Conservation (phyloP, 2,888 invertebrate species). For the Lacanobia oleracea region DNA sequence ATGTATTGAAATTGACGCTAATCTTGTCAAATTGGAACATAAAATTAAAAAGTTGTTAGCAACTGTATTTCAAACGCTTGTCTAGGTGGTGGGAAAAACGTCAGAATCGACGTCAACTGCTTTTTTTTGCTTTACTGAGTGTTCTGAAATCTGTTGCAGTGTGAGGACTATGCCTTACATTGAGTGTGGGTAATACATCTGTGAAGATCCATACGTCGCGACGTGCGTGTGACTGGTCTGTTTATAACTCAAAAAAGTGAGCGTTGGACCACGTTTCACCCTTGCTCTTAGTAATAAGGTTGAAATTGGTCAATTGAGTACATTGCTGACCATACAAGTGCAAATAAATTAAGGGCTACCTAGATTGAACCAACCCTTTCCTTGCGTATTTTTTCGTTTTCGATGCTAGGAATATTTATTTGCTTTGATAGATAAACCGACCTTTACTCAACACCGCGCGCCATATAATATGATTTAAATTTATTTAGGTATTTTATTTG, state of each 20-base stretch:
- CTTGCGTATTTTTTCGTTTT: not conserved
- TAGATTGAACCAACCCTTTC: not conserved
- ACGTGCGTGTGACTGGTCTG: not conserved
- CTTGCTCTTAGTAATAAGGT: not conserved
- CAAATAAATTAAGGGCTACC: not conserved
- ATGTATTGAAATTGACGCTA: not conserved
- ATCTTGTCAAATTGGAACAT: not conserved
- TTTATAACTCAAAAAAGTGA: not conserved
- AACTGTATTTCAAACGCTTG: constrained; percentile 46
- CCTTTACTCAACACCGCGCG: not conserved
- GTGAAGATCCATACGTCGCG: constrained; percentile 22
- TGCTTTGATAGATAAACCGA: constrained; percentile 1
- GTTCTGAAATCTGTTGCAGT: constrained; percentile 54
- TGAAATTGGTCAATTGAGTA: not conserved
- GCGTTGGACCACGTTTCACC: not conserved
- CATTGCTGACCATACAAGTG: not conserved
- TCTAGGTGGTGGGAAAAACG: constrained; percentile 9
- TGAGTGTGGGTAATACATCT: constrained; percentile 11
- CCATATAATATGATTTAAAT: not conserved
- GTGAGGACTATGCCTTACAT: constrained; percentile 21
- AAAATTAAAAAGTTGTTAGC: not conserved
- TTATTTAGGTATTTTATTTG: too few relatives aligned
- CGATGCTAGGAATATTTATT: not conserved
- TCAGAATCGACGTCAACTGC: constrained; percentile 25
- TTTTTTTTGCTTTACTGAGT: constrained; percentile 9